These are phyloP conservation scores for Lepus europaeus DNA, from an alignment of 2,113 vertebrate species.

Conservation along the genomic window DNA sequence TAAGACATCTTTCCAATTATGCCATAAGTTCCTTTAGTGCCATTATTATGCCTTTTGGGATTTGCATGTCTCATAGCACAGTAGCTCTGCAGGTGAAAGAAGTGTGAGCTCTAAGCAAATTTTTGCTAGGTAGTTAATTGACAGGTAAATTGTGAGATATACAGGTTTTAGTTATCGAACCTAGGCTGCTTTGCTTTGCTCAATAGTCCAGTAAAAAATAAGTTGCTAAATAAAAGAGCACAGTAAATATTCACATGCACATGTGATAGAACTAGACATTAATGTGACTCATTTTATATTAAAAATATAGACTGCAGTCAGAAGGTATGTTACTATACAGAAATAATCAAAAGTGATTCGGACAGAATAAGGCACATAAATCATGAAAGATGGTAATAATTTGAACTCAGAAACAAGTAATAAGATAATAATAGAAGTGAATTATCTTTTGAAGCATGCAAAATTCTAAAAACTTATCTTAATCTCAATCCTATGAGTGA, in stretches of 20 bases:
- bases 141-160: background rate
- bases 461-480: slow-evolving; percentile 34
- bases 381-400: background rate
- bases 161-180: background rate
- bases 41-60: background rate
- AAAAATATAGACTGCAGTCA: slow-evolving; percentile 8
- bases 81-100: background rate
- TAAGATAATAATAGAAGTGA: background rate
- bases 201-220: background rate
- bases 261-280: background rate
- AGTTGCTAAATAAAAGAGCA: background rate
- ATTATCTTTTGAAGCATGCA: background rate
- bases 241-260: background rate
- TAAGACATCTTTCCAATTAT: slow-evolving; percentile 10
- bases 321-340: background rate
- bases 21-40: background rate
- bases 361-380: background rate
- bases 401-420: background rate
- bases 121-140: background rate
- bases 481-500: background rate
- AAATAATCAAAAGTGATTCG: slow-evolving; percentile 40
- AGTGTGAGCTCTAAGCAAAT: background rate
- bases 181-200: background rate
- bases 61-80: background rate
- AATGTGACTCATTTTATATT: background rate